Evolutionary conservation across 2,888 invertebrate species (phyloP).

Genomic region (Thereva unica): DNA sequence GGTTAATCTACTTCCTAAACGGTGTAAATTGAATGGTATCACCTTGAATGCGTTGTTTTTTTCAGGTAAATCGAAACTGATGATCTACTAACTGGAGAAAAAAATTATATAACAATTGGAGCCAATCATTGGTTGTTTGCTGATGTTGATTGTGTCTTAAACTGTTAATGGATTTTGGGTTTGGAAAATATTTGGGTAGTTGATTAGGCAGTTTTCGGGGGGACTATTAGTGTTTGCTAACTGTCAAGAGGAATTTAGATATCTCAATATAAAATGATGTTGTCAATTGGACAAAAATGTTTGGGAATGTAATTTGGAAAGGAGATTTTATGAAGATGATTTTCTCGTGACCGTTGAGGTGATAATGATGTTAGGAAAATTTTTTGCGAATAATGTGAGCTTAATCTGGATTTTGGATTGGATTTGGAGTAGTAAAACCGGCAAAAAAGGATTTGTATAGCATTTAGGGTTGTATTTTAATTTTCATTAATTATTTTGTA

Average conservation of each 20-base stretch:
- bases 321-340: conserved; percentile 1
- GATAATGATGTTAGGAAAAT: too few relatives aligned
- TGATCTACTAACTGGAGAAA: too few relatives aligned
- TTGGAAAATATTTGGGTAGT: conserved; percentile 35
- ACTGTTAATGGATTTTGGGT: conserved; percentile 37
- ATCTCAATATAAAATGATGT: conserved; percentile 12
- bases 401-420: too few relatives aligned
- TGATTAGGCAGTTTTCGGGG: conserved; percentile 20
- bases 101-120: conserved; percentile 13
- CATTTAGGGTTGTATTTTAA: too few relatives aligned
- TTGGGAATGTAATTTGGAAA: not conserved
- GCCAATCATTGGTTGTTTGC: conserved; percentile 19
- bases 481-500: too few relatives aligned
- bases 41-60: not conserved
- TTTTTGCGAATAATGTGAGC: too few relatives aligned
- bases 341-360: conserved; percentile 20
- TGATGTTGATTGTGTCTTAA: conserved; percentile 40
- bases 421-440: too few relatives aligned
- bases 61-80: too few relatives aligned
- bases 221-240: conserved; percentile 11
- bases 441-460: too few relatives aligned
- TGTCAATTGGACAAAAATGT: conserved; percentile 21
- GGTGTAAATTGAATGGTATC: conserved; percentile 19
- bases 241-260: conserved; percentile 29
- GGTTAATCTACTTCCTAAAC: conserved; percentile 42